These are phyloP conservation scores for Pantala flavescens DNA, from an alignment of 1,140 invertebrate species.

Conservation along the genomic window DNA sequence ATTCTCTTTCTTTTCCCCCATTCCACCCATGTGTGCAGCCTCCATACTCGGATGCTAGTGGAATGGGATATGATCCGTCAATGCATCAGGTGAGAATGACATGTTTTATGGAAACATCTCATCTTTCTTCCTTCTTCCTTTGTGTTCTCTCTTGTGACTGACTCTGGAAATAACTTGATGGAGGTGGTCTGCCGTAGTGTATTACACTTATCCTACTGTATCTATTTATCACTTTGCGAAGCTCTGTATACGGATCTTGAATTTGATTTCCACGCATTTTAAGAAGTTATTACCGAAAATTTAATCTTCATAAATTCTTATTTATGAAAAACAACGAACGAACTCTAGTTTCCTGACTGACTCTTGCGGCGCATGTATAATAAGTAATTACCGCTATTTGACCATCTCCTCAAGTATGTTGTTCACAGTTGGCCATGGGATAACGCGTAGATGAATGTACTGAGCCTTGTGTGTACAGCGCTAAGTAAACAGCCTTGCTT, in stretches of 20 bases:
- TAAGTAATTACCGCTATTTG: too few relatives aligned
- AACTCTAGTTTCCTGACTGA: too few relatives aligned
- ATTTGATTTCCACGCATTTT: too few relatives aligned
- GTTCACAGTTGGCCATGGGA: neutral
- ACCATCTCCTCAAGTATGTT: too few relatives aligned
- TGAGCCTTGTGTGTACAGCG: neutral
- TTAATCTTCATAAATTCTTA: too few relatives aligned
- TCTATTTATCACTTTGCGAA: too few relatives aligned
- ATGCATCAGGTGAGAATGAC: slow-evolving; percentile 32
- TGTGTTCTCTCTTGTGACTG: neutral
- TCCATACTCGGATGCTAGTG: slow-evolving; percentile 29
- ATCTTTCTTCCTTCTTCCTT: neutral
- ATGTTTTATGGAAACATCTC: neutral
- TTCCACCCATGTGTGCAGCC: slow-evolving; percentile 26
- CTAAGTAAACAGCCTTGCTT: neutral
- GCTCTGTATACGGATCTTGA: too few relatives aligned
- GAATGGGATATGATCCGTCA: slow-evolving; percentile 33
- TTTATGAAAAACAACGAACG: too few relatives aligned
- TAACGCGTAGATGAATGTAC: neutral
- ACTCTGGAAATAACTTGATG: neutral
- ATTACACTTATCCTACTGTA: too few relatives aligned
- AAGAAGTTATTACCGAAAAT: too few relatives aligned
- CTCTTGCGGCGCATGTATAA: too few relatives aligned
- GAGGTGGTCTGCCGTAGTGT: too few relatives aligned
- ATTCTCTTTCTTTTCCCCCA: neutral